Conservation (phyloP, 2,113 vertebrate species). For the Tricholaema leucomelas region DNA sequence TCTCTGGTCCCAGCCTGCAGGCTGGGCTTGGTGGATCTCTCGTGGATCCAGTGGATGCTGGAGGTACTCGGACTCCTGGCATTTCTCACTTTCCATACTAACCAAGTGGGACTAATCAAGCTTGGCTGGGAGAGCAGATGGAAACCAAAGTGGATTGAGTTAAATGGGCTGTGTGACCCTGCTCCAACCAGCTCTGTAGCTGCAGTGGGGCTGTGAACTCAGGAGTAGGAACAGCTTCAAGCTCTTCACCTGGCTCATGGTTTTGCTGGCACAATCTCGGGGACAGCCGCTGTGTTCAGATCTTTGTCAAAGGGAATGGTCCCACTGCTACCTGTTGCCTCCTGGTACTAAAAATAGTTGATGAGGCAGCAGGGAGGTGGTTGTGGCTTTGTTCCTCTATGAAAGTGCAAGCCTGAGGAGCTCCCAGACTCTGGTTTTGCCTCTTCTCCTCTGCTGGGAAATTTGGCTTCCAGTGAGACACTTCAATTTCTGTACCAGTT, state of each 20-base stretch:
- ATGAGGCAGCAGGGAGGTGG: not conserved
- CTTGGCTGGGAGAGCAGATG: not conserved
- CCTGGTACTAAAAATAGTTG: constrained; percentile 19
- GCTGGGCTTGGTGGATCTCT: not conserved
- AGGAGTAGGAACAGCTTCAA: not conserved
- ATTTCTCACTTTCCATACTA: not conserved
- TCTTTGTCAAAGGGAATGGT: not conserved
- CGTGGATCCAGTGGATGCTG: not conserved
- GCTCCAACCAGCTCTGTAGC: not conserved
- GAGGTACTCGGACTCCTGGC: not conserved
- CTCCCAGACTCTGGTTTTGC: not conserved
- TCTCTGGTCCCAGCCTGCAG: not conserved
- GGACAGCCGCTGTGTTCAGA: not conserved
- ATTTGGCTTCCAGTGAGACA: not conserved
- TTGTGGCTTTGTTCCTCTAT: constrained; percentile 5
- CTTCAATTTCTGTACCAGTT: not conserved
- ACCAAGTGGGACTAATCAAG: constrained; percentile 18
- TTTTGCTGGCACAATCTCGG: not conserved
- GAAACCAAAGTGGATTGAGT: constrained; percentile 35
- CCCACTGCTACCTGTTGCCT: not conserved
- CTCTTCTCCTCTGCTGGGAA: constrained; percentile 22
- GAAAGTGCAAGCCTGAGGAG: not conserved
- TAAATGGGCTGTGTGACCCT: constrained; percentile 1
- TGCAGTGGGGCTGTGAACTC: not conserved
- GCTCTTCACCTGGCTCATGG: not conserved